Conservation (phyloP, 1,140 invertebrate species). For the Coelopa frigida region DNA sequence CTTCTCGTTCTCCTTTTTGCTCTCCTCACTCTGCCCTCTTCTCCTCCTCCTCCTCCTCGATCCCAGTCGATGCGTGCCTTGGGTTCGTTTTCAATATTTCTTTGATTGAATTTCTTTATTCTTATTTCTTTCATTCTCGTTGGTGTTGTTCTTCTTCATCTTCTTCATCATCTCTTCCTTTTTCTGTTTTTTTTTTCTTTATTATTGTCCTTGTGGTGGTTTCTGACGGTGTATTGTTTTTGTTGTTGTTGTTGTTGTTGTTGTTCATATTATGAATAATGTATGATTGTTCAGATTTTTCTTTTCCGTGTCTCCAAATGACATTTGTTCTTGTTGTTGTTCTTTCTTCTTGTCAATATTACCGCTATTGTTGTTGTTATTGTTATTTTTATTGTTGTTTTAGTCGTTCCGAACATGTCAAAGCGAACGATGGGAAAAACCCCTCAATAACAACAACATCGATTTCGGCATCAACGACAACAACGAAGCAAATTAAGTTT, state of each 20-base stretch:
- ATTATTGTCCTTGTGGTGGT: neutral
- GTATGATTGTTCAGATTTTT: conserved; percentile 8
- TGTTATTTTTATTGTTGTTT: neutral
- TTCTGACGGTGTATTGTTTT: conserved; percentile 9
- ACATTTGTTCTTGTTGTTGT: neutral
- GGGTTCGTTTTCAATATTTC: too few relatives aligned
- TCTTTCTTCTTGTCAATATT: neutral
- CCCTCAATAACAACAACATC: neutral
- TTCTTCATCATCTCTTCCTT: too few relatives aligned
- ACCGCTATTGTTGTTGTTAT: neutral
- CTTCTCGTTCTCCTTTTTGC: too few relatives aligned
- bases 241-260: conserved; percentile 4
- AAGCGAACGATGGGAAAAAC: neutral
- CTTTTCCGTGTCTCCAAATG: conserved; percentile 3
- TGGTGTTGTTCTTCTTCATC: too few relatives aligned
- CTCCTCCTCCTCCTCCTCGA: too few relatives aligned
- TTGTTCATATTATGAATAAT: neutral
- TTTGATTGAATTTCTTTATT: too few relatives aligned
- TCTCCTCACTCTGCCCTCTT: too few relatives aligned
- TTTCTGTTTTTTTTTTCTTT: too few relatives aligned
- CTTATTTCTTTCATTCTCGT: too few relatives aligned
- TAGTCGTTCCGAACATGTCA: neutral
- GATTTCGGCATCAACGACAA: neutral
- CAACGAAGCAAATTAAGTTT: neutral
- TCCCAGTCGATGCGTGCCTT: too few relatives aligned